phyloP scores from a whole-genome alignment of 2,888 invertebrate species.

The Papilio gigon region DNA sequence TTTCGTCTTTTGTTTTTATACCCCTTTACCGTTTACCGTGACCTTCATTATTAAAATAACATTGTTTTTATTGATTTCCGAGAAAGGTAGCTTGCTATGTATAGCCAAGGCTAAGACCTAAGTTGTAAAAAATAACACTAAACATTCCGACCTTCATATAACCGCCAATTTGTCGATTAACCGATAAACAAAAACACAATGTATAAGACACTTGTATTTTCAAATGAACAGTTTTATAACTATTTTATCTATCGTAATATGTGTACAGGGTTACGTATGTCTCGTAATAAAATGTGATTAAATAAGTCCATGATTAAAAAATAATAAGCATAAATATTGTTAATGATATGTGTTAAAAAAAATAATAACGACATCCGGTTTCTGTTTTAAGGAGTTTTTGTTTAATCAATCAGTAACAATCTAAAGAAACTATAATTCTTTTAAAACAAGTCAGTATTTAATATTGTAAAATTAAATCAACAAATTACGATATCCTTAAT shows the following conservation, averaged over 20 bases:
- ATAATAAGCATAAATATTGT: background rate
- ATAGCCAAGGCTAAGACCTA: conserved; percentile 15
- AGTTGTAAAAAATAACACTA: conserved; percentile 12
- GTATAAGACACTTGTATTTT: background rate
- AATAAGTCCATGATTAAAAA: background rate
- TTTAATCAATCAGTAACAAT: too few species aligned
- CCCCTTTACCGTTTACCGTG: background rate
- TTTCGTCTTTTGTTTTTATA: background rate
- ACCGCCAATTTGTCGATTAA: conserved; percentile 15
- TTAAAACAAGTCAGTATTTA: too few species aligned
- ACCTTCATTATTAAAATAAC: conserved; percentile 4
- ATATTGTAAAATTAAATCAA: background rate
- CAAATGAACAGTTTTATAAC: background rate
- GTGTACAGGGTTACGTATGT: conserved; percentile 1
- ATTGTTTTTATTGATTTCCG: background rate
- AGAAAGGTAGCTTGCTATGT: conserved; percentile 14
- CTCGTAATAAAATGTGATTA: conserved; percentile 1
- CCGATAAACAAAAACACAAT: conserved; percentile 5
- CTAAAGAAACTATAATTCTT: too few species aligned
- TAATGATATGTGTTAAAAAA: background rate
- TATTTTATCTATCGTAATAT: background rate
- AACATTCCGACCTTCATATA: conserved; percentile 3
- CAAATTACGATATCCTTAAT: background rate
- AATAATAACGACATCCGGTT: background rate
- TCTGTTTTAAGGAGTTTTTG: background rate